Conservation (phyloP, 2,797 vertebrate species). For the Tadarida brasiliensis region DNA sequence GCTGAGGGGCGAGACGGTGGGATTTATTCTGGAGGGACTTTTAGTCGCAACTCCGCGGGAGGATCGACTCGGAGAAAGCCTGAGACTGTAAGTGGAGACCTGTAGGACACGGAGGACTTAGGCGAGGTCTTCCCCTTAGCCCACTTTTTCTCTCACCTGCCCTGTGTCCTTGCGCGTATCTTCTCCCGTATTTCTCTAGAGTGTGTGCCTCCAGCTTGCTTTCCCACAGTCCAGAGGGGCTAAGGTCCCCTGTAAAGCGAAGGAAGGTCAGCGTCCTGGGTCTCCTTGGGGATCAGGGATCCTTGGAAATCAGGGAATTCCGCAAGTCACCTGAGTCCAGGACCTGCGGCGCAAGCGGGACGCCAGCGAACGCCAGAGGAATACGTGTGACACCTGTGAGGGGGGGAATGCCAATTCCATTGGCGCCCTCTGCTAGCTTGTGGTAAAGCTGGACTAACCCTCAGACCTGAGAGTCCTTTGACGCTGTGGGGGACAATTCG, state of each 20-base stretch:
- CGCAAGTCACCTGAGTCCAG: neutral
- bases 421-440: neutral
- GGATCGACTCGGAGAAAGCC: neutral
- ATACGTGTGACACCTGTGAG: fast-evolving
- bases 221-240: neutral
- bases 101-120: neutral
- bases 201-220: neutral
- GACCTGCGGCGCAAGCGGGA: fast-evolving
- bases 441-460: no score
- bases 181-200: neutral
- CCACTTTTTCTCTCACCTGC: neutral
- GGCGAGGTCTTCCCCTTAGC: neutral
- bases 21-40: neutral
- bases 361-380: neutral
- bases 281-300: neutral
- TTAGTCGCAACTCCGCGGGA: neutral
- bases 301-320: neutral
- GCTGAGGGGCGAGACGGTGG: fast-evolving
- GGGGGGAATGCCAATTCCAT: neutral
- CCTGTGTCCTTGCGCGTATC: fast-evolving
- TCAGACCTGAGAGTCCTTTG: fast-evolving
- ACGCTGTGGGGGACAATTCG: neutral
- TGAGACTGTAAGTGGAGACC: neutral
- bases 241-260: neutral
- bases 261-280: fast-evolving